A percentile compares a stretch with the other conserved stretches of the same genome.
Evolutionary conservation across 2,797 vertebrate genomes (phyloP).

Genomic region (Ambastaia sidthimunki): DNA sequence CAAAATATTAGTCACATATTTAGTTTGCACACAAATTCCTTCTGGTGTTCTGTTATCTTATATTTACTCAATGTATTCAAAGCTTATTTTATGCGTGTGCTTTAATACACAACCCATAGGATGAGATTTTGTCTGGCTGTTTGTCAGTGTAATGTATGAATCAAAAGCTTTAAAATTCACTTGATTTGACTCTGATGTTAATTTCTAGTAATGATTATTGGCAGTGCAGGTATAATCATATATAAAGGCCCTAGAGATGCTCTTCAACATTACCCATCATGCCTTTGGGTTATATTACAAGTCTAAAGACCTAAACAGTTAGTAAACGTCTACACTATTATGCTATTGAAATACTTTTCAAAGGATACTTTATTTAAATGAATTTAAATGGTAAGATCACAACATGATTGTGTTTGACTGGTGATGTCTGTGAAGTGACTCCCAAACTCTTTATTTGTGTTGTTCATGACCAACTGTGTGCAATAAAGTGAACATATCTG

Average conservation of each 20-base stretch:
- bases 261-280: not conserved
- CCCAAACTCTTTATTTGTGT: slow-evolving; percentile 69
- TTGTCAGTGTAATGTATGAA: no score
- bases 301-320: not conserved
- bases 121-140: no score
- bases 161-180: not conserved
- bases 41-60: not conserved
- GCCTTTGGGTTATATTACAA: not conserved
- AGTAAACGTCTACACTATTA: not conserved
- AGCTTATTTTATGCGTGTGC: not conserved
- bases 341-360: not conserved
- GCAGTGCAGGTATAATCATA: not conserved
- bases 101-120: not conserved
- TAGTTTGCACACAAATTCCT: not conserved
- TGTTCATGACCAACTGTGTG: slow-evolving; percentile 74
- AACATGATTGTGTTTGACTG: slow-evolving; percentile 47
- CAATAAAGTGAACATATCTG: slow-evolving; percentile 72
- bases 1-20: not conserved
- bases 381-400: slow-evolving; percentile 35
- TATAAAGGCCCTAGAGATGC: not conserved
- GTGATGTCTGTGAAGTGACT: slow-evolving; percentile 47
- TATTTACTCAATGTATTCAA: not conserved
- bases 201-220: not conserved
- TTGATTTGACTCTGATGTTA: not conserved
- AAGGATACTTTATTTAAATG: slow-evolving; percentile 20